These are phyloP conservation scores for Microcebus murinus DNA, from an alignment of 2,113 vertebrate species.

Conservation along the genomic window DNA sequence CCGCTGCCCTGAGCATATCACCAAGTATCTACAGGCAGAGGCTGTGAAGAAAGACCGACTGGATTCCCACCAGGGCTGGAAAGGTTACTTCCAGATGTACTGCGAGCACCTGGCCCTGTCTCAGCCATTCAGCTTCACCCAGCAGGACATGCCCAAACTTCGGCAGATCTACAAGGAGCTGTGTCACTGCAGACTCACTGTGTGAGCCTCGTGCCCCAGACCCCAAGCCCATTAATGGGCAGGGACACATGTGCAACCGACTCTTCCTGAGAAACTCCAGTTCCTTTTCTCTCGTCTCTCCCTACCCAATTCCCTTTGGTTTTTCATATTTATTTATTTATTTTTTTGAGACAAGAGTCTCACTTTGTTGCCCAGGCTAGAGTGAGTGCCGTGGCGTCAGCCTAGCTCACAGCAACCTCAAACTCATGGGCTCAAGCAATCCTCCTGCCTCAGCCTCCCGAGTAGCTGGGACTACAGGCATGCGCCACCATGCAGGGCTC, in stretches of 20 bases:
- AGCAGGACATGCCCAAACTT: constrained; percentile 95
- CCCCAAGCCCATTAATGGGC: constrained; percentile 50
- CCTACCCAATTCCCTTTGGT: constrained; percentile 15
- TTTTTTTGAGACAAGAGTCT: no score
- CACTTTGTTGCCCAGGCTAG: no score
- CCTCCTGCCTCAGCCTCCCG: no score
- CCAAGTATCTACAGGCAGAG: constrained; percentile 94
- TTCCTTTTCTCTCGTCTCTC: constrained; percentile 49
- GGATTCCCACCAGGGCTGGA: constrained; percentile 92
- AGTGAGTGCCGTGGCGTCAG: no score
- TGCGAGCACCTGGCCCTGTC: constrained; percentile 95
- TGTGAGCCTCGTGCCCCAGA: constrained; percentile 85
- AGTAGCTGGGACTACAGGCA: no score
- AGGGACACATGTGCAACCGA: constrained; percentile 33
- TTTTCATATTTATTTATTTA: constrained; percentile 79
- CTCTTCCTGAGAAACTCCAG: constrained; percentile 69
- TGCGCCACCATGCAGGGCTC: no score
- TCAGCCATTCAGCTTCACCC: constrained; percentile 92
- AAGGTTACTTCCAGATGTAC: constrained; percentile 96
- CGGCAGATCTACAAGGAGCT: constrained; percentile 97
- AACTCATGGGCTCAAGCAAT: no score
- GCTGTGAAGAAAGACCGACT: constrained; percentile 92
- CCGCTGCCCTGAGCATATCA: constrained; percentile 97
- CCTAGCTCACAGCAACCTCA: no score
- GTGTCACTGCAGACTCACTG: constrained; percentile 94